phyloP scores from a whole-genome alignment of 2,888 invertebrate species.

The Temnothorax rugatulus region DNA sequence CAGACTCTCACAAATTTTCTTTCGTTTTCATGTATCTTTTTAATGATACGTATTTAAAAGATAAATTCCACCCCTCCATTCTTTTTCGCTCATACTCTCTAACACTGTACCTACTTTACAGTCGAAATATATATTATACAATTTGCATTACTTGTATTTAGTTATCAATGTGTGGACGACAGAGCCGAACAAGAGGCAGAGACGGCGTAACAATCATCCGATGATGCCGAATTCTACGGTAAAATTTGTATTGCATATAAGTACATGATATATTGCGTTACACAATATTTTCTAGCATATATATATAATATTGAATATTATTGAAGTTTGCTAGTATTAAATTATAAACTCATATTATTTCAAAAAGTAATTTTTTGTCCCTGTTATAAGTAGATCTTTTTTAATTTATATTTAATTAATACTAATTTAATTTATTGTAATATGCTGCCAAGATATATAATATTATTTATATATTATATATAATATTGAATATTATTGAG shows the following conservation, averaged over 20 bases:
- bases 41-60: background rate
- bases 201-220: slow-evolving; percentile 86
- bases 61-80: background rate
- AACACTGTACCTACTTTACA: background rate
- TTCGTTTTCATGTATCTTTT: background rate
- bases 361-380: no score
- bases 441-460: background rate
- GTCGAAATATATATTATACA: background rate
- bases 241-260: slow-evolving; percentile 60
- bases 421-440: background rate
- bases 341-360: no score
- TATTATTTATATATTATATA: no score
- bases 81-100: background rate
- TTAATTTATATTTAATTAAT: no score
- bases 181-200: slow-evolving; percentile 89
- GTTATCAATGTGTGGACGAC: slow-evolving; percentile 96
- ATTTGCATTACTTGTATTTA: slow-evolving; percentile 82
- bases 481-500: background rate
- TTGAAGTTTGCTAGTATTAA: no score
- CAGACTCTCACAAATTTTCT: background rate
- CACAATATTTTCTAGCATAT: background rate
- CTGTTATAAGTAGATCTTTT: no score
- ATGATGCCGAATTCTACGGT: slow-evolving; percentile 85
- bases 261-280: slow-evolving; percentile 2
- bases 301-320: no score